phyloP scores from a whole-genome alignment of 1,140 invertebrate genomes.

The Babylonia areolata region DNA sequence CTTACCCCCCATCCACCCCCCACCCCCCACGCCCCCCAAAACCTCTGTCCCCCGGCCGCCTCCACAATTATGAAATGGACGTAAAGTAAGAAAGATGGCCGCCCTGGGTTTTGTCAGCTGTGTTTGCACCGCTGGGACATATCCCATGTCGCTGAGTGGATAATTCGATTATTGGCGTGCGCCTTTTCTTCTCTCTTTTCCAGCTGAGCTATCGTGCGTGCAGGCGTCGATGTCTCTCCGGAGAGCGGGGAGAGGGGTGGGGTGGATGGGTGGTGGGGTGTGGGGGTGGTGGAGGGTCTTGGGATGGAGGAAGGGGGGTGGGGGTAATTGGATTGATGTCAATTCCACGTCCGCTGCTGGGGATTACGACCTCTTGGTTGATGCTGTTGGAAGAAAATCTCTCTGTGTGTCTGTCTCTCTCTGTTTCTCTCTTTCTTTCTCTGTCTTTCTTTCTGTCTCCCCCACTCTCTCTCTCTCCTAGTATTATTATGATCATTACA shows the following conservation, averaged over 20 bases:
- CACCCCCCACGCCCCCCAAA: too few relatives aligned
- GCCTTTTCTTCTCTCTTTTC: too few relatives aligned
- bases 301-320: background rate
- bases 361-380: background rate
- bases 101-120: background rate
- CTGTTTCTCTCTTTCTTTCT: background rate
- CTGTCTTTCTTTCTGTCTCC: too few relatives aligned
- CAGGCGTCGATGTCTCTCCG: background rate
- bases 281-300: background rate
- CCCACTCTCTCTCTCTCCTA: background rate
- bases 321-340: background rate
- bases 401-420: background rate
- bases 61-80: background rate
- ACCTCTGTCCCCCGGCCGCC: background rate
- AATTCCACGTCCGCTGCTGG: background rate
- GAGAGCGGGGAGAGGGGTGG: background rate
- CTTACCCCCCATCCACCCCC: too few relatives aligned
- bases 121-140: conserved; percentile 5
- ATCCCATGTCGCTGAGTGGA: conserved; percentile 6
- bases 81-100: background rate
- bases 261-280: too few relatives aligned
- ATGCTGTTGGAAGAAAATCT: background rate
- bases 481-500: too few relatives aligned
- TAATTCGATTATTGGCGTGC: background rate
- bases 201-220: background rate